Base-by-base conservation (phyloP, 1,140 invertebrate genomes). In the Drosophila micromelanica region DNA sequence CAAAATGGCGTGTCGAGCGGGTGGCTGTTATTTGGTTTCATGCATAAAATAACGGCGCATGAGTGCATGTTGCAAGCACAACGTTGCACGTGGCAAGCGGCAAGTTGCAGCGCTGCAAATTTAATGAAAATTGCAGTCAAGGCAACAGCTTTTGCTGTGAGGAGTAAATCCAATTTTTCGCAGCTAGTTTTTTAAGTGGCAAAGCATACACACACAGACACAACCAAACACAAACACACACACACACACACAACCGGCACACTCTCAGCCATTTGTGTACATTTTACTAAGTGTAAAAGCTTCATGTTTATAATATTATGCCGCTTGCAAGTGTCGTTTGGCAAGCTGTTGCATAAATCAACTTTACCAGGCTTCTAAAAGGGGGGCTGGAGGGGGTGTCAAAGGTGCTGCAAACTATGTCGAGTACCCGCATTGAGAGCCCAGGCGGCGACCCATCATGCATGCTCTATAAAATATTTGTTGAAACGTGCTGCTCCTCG, bases 261-360 rank as follows among this genome's bases (percentile, higher is more conserved):
- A 54, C 54, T 38, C 17, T 1, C 30, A 48, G 52, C 23, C 48
- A 75, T 64, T 75, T 75, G 67, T 61, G 59, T 52, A 64, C 60
- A 73, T 76, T 87, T 78, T 76, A 87, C 79, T 78, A 87, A 78
- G 82, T 80, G 78, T 73, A 78, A 86, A 86, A 63, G 78, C 57
- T 55, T 76, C 65, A 76, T 68, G 72, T 82, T 87, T 87, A 79
- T 82, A 70, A 87, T 81, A 82, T 89, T 76, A 82, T 82, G 82
- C 69, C 51, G 48, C 73, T 51, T 42, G 48, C n/a, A 64, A 63
- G 46, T 73, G 67, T 68, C 46, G 68, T 60, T 40, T 57, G 15
- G 79, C 78, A 76, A 89, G 84, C 84, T 86, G 82, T 86, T 87
- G 82, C 84, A 87, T 87, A 87, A 87, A 82, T 87, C 84, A 89